These are phyloP conservation scores for Trissolcus japonicus DNA, from an alignment of 2,888 invertebrate species.

Conservation along the genomic window DNA sequence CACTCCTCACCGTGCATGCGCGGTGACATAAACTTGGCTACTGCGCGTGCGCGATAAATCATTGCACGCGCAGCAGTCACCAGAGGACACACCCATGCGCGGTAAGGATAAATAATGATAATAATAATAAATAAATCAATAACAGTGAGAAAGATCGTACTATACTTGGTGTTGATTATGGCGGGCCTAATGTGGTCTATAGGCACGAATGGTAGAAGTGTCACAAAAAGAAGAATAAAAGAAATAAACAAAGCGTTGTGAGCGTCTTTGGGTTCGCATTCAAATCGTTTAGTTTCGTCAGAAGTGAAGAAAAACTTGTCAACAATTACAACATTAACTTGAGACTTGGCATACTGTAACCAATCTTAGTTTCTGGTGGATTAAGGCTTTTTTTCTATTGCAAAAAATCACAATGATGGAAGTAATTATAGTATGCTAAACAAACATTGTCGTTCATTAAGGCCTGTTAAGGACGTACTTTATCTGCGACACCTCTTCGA, in stretches of 20 bases:
- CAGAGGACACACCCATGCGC: no score
- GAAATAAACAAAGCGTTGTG: slow-evolving; percentile 55
- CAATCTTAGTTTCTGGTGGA: no score
- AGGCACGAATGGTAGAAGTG: slow-evolving; percentile 36
- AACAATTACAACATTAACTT: no score
- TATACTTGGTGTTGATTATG: no score
- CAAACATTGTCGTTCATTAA: slow-evolving; percentile 57
- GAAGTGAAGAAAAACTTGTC: slow-evolving; percentile 24
- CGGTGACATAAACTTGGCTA: no score
- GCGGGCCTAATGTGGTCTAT: neutral
- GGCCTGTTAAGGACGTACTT: slow-evolving; percentile 62
- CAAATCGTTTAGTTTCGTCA: slow-evolving; percentile 58
- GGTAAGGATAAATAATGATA: no score
- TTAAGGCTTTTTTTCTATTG: neutral
- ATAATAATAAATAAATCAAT: no score
- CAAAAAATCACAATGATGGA: no score
- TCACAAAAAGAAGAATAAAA: slow-evolving; percentile 17
- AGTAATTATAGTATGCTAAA: slow-evolving; percentile 1
- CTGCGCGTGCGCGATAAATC: neutral
- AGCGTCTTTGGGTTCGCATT: slow-evolving; percentile 62
- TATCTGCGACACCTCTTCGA: slow-evolving; percentile 54
- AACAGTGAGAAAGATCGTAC: no score
- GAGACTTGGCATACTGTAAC: no score
- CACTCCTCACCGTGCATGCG: no score
- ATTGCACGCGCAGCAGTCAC: neutral